Base-by-base conservation (phyloP, 2,797 vertebrate species). In the Cyprinella venusta region DNA sequence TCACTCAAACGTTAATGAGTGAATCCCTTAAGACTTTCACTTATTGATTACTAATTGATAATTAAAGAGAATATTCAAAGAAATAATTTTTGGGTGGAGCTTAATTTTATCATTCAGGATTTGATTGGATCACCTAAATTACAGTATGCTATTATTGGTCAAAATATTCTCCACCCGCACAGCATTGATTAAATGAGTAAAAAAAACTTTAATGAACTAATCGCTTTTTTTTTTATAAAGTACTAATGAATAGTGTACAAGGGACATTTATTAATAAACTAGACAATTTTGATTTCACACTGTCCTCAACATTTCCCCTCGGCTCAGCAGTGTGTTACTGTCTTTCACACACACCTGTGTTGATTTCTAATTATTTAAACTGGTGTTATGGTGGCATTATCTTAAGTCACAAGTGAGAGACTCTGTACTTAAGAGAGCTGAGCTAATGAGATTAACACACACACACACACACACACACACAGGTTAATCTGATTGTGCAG, bases 381-480 rank as follows among this genome's bases (percentile, higher is more conserved):
- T n/a, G 54, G 54, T 67, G 59, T 61, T 72, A 67, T 40, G 24
- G 59, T 59, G 38, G 33, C 67, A 45, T 81, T 82, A 74, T 64
- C 69, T 52, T 50, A 65, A 50, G 78, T 76, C n/a, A 71, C 7
- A 63, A 54, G 79, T 80, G 54, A 76, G 52, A 83, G 65, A 36
- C 16, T 12, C 15, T 59, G 42, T 76, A 76, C 83, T 84, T 68
- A 76, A 76, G 83, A 80, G 40, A 80, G 56, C 38, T 63, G 15
- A 68, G 71, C 64, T 81, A 69, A 85, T 81, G 71, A 81, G 79
- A 85, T 85, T 81, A 69, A 61, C 48, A 36, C 54, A 36, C 40
- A 45, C 24, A 12, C 40, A 42, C 40, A 42, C 9, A 12, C 40
- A 42, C 40, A 12, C 42, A 42, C 42, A 45, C 42, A 48, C n/a